These are phyloP conservation scores for Ficedula albicollis DNA, from an alignment of 2,797 vertebrate species.

Conservation along the genomic window DNA sequence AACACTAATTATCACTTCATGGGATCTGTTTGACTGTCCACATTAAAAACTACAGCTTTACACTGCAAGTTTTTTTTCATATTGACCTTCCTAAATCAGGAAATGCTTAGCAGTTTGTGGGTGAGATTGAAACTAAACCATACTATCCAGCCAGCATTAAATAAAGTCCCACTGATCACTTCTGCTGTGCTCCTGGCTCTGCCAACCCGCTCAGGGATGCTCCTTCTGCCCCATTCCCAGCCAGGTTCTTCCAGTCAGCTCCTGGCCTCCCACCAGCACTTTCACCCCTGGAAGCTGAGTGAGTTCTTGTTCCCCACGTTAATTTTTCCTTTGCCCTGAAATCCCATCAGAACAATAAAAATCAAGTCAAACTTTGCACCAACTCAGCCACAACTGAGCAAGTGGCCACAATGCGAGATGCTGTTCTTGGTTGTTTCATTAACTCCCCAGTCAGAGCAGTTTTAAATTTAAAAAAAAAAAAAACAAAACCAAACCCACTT, in stretches of 20 bases:
- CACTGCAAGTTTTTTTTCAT: neutral
- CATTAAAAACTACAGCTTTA: neutral
- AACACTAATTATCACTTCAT: neutral
- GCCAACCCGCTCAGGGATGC: neutral
- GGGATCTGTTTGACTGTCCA: neutral
- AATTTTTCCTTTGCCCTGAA: neutral
- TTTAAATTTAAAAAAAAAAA: neutral
- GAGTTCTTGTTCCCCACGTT: neutral
- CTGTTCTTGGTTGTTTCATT: neutral
- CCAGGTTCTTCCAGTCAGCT: neutral
- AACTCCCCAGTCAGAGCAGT: neutral
- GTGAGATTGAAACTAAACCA: neutral
- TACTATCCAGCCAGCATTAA: neutral
- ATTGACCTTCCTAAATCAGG: neutral
- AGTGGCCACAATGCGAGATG: neutral
- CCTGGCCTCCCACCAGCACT: neutral
- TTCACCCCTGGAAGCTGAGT: neutral
- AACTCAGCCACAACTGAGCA: neutral
- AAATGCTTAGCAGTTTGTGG: neutral
- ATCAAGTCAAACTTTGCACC: neutral
- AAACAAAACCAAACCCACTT: neutral
- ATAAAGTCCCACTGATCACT: neutral
- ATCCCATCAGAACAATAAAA: neutral
- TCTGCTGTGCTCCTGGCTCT: neutral
- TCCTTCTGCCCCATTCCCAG: neutral